A percentile compares a stretch with the other conserved stretches of the same genome.
phyloP scores from a whole-genome alignment of 2,797 vertebrate genomes.

The Pempheris klunzingeri region DNA sequence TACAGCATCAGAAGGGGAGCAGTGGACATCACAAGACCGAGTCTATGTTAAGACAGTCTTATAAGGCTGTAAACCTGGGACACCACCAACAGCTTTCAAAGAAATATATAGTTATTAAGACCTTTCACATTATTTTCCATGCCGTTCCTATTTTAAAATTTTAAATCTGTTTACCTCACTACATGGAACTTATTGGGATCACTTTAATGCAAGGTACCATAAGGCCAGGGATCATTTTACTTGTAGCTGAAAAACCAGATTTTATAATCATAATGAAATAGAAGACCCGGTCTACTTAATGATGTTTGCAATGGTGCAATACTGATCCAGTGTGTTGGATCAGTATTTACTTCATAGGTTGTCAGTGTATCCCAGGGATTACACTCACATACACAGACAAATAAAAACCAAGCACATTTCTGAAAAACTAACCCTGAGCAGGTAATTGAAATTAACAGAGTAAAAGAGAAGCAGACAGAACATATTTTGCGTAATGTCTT shows the following conservation, averaged over 20 bases:
- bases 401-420: neutral
- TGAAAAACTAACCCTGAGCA: neutral
- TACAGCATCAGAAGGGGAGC: conserved; percentile 1
- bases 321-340: neutral
- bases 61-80: neutral
- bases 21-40: neutral
- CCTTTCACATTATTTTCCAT: neutral
- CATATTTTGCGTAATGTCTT: neutral
- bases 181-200: neutral
- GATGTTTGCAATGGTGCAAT: neutral
- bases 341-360: too few relatives aligned
- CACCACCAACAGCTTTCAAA: neutral
- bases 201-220: neutral
- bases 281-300: neutral
- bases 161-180: too few relatives aligned
- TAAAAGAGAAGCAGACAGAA: neutral
- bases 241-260: neutral
- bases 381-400: neutral
- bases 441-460: neutral
- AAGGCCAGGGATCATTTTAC: neutral
- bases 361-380: neutral
- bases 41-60: neutral
- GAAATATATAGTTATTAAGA: neutral
- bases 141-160: neutral
- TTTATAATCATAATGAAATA: neutral